phyloP scores from a whole-genome alignment of 1,140 invertebrate species.

The Pissodes strobi region DNA sequence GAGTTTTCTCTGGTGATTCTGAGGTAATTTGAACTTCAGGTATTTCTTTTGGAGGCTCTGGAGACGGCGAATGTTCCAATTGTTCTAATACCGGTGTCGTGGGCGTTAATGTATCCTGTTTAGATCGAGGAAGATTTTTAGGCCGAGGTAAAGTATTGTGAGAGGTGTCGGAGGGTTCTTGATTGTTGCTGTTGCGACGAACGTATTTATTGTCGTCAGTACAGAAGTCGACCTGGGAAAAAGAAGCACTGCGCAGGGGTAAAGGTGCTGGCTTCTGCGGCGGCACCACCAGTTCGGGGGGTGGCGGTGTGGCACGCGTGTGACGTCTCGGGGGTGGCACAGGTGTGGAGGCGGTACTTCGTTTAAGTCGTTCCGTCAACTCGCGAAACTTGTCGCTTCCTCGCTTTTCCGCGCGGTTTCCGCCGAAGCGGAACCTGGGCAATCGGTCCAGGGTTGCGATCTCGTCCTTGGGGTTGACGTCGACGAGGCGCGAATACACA shows the following conservation, averaged over 20 bases:
- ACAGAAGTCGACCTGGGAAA: slow-evolving; percentile 78
- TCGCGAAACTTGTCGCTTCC: slow-evolving; percentile 72
- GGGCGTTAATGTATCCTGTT: slow-evolving; percentile 5
- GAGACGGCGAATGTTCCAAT: not conserved
- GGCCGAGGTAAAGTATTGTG: slow-evolving; percentile 41
- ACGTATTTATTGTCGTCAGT: slow-evolving; percentile 56
- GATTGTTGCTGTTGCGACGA: slow-evolving; percentile 35
- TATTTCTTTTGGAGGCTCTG: slow-evolving; percentile 15
- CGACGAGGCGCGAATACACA: slow-evolving; percentile 43
- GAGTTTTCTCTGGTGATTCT: slow-evolving; percentile 29
- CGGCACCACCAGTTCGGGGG: slow-evolving; percentile 32
- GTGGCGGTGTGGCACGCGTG: slow-evolving; percentile 42
- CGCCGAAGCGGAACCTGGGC: slow-evolving; percentile 75
- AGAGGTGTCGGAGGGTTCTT: slow-evolving; percentile 15
- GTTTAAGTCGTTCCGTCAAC: slow-evolving; percentile 73
- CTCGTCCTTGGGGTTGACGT: slow-evolving; percentile 34
- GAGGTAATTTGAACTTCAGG: slow-evolving; percentile 31
- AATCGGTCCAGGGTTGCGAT: slow-evolving; percentile 71
- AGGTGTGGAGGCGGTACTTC: slow-evolving; percentile 56
- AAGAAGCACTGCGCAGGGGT: slow-evolving; percentile 79
- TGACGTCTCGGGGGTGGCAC: slow-evolving; percentile 56
- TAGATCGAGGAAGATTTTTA: slow-evolving; percentile 36
- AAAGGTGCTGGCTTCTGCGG: slow-evolving; percentile 54
- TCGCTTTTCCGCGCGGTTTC: slow-evolving; percentile 59
- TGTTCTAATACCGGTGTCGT: not conserved